Conservation (phyloP, 2,888 invertebrate species). For the Marasmarcha lunaedactyla region DNA sequence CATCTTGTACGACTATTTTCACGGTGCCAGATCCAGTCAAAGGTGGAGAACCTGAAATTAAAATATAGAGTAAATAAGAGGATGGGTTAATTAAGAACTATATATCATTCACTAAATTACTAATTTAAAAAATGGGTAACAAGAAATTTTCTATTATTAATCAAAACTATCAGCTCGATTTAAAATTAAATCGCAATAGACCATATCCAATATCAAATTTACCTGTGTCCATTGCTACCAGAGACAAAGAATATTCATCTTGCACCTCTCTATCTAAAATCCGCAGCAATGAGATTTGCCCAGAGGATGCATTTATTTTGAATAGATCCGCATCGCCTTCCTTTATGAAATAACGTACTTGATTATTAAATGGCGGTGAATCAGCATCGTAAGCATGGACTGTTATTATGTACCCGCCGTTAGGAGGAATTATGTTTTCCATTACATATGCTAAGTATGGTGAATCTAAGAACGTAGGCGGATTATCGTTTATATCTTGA, state of each 20-base stretch:
- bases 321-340: constrained; percentile 94
- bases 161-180: too few species aligned
- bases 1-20: constrained; percentile 90
- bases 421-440: constrained; percentile 89
- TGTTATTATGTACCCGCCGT: constrained; percentile 82
- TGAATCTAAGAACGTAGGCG: constrained; percentile 93
- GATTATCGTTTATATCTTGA: constrained; percentile 93
- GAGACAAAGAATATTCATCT: constrained; percentile 84
- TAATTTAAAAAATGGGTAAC: neutral
- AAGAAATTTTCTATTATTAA: too few species aligned
- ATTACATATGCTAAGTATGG: constrained; percentile 93
- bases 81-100: constrained; percentile 3
- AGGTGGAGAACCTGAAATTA: constrained; percentile 85
- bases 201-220: constrained; percentile 23
- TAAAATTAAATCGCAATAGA: too few species aligned
- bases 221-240: constrained; percentile 96
- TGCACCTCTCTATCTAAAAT: constrained; percentile 88
- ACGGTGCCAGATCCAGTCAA: constrained; percentile 93
- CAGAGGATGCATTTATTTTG: constrained; percentile 90
- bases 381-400: constrained; percentile 93
- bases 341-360: constrained; percentile 92
- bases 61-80: constrained; percentile 13
- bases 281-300: constrained; percentile 86
- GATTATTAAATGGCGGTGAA: constrained; percentile 88
- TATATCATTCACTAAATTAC: neutral